Evolutionary conservation across 2,888 invertebrate genomes (phyloP), one percentile per base, ranked within the genome.

Genomic region (Cacoxenus indagator): DNA sequence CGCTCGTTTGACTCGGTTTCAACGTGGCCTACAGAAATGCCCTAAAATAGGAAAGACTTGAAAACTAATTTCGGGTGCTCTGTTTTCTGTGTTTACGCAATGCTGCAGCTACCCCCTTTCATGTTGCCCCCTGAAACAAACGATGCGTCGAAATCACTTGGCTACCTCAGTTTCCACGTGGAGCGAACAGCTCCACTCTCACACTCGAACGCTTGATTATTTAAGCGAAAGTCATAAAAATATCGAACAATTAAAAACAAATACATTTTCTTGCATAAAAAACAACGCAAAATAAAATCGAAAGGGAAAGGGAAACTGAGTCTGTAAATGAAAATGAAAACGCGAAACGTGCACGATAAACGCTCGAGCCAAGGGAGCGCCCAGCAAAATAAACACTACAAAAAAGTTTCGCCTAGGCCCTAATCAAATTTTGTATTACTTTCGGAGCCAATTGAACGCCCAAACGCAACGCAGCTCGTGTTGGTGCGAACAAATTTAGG

Each of bases 1-100:
- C 22, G 80, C 77, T 82, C 78, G 80, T 78, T 80, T 78, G 82
- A 80, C 82, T 80, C 80, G 80, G 78, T 78, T 81, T 81, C 82
- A 81, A 82, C 80, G 80, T 81, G 80, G 80, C 82, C 80, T 80
- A 80, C 24, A 62, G 31, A 59, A 61, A 61, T 61, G 61, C 31
- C 29, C 59, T 26, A 31, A 59, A 59, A 57, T 17, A 26, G 43
- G 14, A 54, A 54, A 54, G 31, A n/a, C 8, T 55, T 24, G 11
- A 24, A 26, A 26, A 24, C 17, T 6, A 19, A 48, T 51, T 51
- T 51, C 5, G 51, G 17, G 22, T 19, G 19, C 8, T 51, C 6
- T 9, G 22, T 51, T 51, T 51, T 51, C 51, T 51, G 51, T 1
- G 6, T 51, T 51, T 22, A 22, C 51, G 37, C 37, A 37, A 37